A percentile compares a stretch with the other conserved stretches of the same genome.
These are phyloP conservation scores for Lepidothrix coronata DNA, from an alignment of 2,113 vertebrate species.

Conservation along the genomic window DNA sequence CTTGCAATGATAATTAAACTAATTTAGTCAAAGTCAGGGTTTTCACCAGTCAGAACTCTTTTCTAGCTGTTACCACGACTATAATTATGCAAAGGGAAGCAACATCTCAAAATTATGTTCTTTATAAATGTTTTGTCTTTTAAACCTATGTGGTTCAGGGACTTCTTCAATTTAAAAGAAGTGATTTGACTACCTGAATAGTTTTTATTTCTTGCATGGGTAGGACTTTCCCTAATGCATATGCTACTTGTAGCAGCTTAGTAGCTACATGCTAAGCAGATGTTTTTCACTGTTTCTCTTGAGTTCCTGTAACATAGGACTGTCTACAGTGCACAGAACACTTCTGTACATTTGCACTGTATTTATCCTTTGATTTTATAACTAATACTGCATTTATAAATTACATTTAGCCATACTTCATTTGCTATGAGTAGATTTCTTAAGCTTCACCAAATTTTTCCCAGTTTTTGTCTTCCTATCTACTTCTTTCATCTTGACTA, in stretches of 20 bases:
- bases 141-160: neutral
- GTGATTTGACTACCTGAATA: slow-evolving; percentile 11
- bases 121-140: slow-evolving; percentile 43
- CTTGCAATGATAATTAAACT: neutral
- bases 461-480: neutral
- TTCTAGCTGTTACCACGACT: neutral
- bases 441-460: neutral
- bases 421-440: neutral
- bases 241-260: neutral
- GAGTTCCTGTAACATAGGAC: neutral
- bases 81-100: slow-evolving; percentile 10
- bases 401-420: neutral
- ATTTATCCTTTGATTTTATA: neutral
- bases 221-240: slow-evolving; percentile 4
- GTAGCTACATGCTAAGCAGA: neutral
- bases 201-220: neutral
- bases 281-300: neutral
- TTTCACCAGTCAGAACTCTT: slow-evolving; percentile 24
- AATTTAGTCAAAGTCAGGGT: neutral
- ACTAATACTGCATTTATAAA: neutral
- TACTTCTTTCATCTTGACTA: neutral
- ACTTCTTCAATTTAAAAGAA: neutral
- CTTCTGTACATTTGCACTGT: neutral
- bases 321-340: neutral
- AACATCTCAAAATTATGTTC: neutral